Percentiles rank a stretch among this genome's conserved stretches.
phyloP scores from a whole-genome alignment of 2,888 invertebrate species.

The Dascillus cervinus region DNA sequence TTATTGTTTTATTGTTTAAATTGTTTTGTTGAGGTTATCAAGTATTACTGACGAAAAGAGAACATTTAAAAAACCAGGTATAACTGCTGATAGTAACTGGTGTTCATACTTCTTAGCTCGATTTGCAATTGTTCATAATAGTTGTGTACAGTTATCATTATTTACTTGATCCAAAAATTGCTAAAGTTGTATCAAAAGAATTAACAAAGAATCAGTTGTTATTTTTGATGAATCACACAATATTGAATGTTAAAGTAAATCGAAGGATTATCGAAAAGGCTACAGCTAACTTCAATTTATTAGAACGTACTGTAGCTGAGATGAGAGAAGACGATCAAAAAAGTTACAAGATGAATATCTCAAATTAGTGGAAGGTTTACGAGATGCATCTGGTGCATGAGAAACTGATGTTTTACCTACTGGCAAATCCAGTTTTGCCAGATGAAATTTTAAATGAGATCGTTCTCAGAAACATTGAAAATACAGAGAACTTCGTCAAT shows the following conservation, averaged over 20 bases:
- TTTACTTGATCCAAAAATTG: slow-evolving; percentile 97
- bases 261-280: slow-evolving; percentile 80
- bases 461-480: slow-evolving; percentile 95
- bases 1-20: no score
- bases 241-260: slow-evolving; percentile 95
- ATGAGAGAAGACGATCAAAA: slow-evolving; percentile 79
- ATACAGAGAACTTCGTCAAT: slow-evolving; percentile 92
- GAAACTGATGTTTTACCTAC: slow-evolving; percentile 83
- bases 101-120: no score
- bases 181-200: slow-evolving; percentile 96
- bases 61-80: no score
- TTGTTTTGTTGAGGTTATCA: no score
- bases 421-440: slow-evolving; percentile 90
- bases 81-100: no score
- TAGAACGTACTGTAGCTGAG: slow-evolving; percentile 76
- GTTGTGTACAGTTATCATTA: slow-evolving; percentile 99
- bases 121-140: no score
- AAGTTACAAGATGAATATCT: slow-evolving; percentile 87
- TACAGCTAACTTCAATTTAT: slow-evolving; percentile 62
- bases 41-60: no score
- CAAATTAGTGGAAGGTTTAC: slow-evolving; percentile 83
- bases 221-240: slow-evolving; percentile 99
- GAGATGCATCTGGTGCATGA: slow-evolving; percentile 72
- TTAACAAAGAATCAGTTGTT: slow-evolving; percentile 82
- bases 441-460: slow-evolving; percentile 89